Conservation (phyloP, 2,113 vertebrate genomes). For the Hemichromis elongatus region DNA sequence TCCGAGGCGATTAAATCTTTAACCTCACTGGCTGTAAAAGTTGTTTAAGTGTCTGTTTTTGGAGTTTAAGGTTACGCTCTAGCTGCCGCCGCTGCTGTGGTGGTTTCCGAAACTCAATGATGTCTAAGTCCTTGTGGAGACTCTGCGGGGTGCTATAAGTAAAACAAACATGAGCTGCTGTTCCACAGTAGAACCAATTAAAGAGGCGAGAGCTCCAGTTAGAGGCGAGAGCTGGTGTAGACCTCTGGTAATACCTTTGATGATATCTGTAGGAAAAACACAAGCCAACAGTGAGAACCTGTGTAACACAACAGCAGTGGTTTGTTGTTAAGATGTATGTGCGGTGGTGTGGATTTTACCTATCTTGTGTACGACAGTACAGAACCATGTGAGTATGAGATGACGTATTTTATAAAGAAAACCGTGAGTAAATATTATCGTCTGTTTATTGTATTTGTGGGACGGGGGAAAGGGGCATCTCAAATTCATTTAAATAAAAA, state of each 20-base stretch:
- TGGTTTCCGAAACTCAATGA: not conserved
- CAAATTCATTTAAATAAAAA: not conserved
- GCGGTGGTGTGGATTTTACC: constrained; percentile 30
- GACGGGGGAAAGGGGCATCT: not conserved
- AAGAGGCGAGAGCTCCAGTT: not conserved
- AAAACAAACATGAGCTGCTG: constrained; percentile 4
- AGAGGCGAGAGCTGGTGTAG: not conserved
- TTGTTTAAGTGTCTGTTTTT: not conserved
- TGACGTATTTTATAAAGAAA: constrained; percentile 71
- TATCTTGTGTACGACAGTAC: constrained; percentile 51
- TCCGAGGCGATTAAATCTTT: not conserved
- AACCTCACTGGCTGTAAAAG: not conserved
- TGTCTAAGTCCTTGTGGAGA: not conserved
- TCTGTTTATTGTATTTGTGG: not conserved
- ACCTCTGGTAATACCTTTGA: constrained; percentile 5
- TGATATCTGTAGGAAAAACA: not conserved
- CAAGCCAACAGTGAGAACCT: not conserved
- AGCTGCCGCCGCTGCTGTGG: not conserved
- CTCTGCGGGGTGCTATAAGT: not conserved
- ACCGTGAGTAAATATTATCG: constrained; percentile 12
- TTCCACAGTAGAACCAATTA: not conserved
- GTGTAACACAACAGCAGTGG: not conserved
- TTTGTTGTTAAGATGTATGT: constrained; percentile 38
- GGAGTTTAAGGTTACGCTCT: not conserved
- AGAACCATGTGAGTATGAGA: constrained; percentile 47